phyloP scores from a whole-genome alignment of 64 coral and sea anemone genomes.

The Pocillopora verrucosa region DNA sequence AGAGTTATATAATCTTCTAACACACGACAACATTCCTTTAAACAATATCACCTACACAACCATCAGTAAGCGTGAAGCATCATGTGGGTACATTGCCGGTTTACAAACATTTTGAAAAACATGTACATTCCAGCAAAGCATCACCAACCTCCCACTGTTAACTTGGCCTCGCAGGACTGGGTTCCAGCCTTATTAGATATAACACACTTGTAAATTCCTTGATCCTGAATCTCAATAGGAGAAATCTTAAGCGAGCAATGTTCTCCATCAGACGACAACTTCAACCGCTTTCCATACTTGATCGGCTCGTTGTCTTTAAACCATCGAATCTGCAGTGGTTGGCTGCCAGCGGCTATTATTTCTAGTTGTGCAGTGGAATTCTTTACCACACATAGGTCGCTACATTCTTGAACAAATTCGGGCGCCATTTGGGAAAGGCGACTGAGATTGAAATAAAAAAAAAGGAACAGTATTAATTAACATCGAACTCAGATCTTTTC shows the following conservation, averaged over 20 bases:
- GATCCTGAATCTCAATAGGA: constrained; percentile 64
- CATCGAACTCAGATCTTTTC: background rate
- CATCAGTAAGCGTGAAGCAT: no score
- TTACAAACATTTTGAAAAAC: no score
- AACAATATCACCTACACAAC: no score
- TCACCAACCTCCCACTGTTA: constrained; percentile 75
- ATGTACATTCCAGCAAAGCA: background rate
- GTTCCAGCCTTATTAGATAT: constrained; percentile 92
- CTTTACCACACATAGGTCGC: constrained; percentile 47
- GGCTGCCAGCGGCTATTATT: constrained; percentile 73
- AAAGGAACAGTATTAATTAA: background rate
- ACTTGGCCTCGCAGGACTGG: constrained; percentile 68
- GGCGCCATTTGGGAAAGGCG: constrained; percentile 84
- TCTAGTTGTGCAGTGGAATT: constrained; percentile 64
- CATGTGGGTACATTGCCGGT: no score
- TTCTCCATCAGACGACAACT: constrained; percentile 91
- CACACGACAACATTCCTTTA: no score
- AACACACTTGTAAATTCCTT: constrained; percentile 90
- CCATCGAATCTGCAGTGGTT: constrained; percentile 87
- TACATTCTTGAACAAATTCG: constrained; percentile 73
- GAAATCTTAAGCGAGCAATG: constrained; percentile 74
- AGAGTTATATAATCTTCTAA: no score
- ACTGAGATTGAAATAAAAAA: background rate
- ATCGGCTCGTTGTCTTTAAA: constrained; percentile 85
- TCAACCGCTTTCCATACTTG: constrained; percentile 68